Conservation (phyloP, 1,140 invertebrate species). For the Trissolcus basalis region DNA sequence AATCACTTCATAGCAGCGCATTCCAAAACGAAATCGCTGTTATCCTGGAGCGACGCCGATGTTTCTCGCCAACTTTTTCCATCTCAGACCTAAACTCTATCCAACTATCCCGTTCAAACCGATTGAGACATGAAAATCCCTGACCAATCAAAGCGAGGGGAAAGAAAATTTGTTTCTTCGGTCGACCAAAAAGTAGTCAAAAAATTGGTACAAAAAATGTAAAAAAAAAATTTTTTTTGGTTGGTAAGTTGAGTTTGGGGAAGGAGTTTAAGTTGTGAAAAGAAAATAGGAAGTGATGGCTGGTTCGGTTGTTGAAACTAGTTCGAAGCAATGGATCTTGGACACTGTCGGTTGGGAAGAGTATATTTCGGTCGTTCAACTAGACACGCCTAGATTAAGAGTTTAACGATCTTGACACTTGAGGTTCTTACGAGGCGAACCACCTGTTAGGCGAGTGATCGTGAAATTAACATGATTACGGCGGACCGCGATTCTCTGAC, state of each 20-base stretch:
- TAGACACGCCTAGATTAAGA: slow-evolving; percentile 31
- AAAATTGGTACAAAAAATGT: too few species aligned
- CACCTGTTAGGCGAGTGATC: slow-evolving; percentile 64
- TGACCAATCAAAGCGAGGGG: too few species aligned
- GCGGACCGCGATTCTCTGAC: slow-evolving; percentile 32
- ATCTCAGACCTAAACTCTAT: too few species aligned
- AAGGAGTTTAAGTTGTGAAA: too few species aligned
- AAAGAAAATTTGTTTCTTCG: too few species aligned
- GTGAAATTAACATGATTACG: slow-evolving; percentile 64
- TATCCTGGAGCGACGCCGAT: slow-evolving; percentile 24
- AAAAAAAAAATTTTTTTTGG: too few species aligned
- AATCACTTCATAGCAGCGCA: slow-evolving; percentile 67
- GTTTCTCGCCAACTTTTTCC: not conserved
- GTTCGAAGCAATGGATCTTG: not conserved
- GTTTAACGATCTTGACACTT: slow-evolving; percentile 37
- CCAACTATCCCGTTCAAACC: too few species aligned
- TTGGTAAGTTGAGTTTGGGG: too few species aligned
- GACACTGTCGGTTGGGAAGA: not conserved
- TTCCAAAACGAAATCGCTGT: slow-evolving; percentile 29
- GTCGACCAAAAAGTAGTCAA: too few species aligned
- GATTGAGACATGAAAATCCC: too few species aligned
- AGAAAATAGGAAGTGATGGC: too few species aligned
- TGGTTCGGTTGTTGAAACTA: too few species aligned
- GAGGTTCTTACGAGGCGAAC: slow-evolving; percentile 42
- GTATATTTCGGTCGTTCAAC: not conserved